Conservation (phyloP, 2,113 vertebrate genomes). For the Stictonetta naevosa region DNA sequence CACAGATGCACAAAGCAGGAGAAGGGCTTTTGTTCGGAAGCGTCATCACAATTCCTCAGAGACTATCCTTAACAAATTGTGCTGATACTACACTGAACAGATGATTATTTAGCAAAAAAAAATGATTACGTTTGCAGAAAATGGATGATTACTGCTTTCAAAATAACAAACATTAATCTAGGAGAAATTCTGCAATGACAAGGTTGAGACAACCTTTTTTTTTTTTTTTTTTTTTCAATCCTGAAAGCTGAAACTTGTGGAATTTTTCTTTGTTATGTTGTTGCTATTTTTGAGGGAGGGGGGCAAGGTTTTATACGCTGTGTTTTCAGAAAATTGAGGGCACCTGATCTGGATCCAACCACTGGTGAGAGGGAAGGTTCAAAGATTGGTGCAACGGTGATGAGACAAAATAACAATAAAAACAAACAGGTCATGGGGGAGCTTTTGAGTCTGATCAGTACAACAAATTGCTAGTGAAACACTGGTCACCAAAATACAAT, state of each 20-base stretch:
- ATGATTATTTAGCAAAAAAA: not conserved
- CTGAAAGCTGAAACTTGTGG: not conserved
- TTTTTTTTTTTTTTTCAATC: not conserved
- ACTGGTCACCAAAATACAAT: not conserved
- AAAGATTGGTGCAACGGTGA: not conserved
- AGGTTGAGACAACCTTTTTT: not conserved
- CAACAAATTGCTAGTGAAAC: not conserved
- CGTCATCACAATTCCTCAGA: not conserved
- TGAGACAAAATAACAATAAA: not conserved
- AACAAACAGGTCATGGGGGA: not conserved
- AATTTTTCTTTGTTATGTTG: not conserved
- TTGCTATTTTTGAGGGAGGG: not conserved
- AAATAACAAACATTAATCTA: not conserved
- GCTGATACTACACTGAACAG: not conserved
- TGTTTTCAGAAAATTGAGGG: not conserved
- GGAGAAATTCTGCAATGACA: not conserved
- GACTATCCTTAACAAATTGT: not conserved
- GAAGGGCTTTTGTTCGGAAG: not conserved
- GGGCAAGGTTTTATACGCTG: not conserved
- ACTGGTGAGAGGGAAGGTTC: not conserved
- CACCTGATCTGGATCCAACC: not conserved
- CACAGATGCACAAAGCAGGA: not conserved
- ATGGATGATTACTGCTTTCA: not conserved
- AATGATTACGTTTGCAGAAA: not conserved
- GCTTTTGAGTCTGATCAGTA: not conserved